Conservation (phyloP, 92 coral and sea anemone species). For the Epizoanthus ramosus region DNA sequence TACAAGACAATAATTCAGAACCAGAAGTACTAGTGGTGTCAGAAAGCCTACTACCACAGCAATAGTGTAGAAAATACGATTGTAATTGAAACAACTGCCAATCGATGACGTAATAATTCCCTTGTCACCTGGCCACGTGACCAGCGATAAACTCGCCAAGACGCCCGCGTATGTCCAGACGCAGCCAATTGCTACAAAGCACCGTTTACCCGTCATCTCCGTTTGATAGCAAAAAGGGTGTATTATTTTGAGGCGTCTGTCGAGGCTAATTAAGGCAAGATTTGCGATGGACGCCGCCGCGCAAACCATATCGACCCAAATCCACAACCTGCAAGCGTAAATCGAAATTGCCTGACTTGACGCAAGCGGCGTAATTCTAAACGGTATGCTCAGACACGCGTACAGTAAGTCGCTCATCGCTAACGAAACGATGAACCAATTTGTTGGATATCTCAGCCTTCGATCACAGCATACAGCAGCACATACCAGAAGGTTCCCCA, state of each 20-base stretch:
- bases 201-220: slow-evolving; percentile 67
- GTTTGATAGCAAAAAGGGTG: slow-evolving; percentile 80
- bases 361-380: slow-evolving; percentile 58
- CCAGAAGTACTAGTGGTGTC: slow-evolving; percentile 72
- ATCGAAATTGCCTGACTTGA: slow-evolving; percentile 27
- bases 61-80: slow-evolving; percentile 84
- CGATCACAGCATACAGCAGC: slow-evolving; percentile 80
- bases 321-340: slow-evolving; percentile 75
- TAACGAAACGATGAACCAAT: slow-evolving; percentile 90
- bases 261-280: slow-evolving; percentile 86
- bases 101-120: slow-evolving; percentile 25
- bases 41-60: slow-evolving; percentile 87
- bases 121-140: slow-evolving; percentile 54
- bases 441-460: slow-evolving; percentile 86
- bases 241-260: slow-evolving; percentile 90
- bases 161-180: slow-evolving; percentile 79
- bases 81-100: slow-evolving; percentile 59
- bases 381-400: slow-evolving; percentile 70
- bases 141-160: slow-evolving; percentile 72
- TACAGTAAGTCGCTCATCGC: slow-evolving; percentile 89
- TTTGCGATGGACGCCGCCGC: slow-evolving; percentile 93
- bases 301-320: slow-evolving; percentile 93
- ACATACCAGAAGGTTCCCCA: slow-evolving; percentile 87
- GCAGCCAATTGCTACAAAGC: slow-evolving; percentile 65
- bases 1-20: slow-evolving; percentile 71